Percentiles rank a stretch among this genome's conserved stretches.
These are phyloP conservation scores for Peromyscus eremicus DNA, from an alignment of 2,797 vertebrate genomes.

Conservation along the genomic window DNA sequence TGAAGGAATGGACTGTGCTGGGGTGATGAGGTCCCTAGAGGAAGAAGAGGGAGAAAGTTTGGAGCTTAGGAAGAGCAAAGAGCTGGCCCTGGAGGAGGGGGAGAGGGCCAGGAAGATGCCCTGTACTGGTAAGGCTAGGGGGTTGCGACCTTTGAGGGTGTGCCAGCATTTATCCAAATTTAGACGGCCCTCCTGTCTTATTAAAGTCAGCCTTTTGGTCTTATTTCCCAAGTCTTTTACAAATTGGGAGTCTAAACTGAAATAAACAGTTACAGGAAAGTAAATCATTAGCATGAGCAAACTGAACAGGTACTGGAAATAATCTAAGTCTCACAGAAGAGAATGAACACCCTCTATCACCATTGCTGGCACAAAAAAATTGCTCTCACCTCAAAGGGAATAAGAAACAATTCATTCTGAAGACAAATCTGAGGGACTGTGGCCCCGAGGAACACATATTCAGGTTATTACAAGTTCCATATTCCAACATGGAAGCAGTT, in stretches of 20 bases:
- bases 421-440: background rate
- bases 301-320: background rate
- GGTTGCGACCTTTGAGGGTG: background rate
- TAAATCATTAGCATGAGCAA: background rate
- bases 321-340: background rate
- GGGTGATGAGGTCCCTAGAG: background rate
- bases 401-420: background rate
- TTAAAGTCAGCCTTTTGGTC: background rate
- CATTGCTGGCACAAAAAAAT: no score
- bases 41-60: background rate
- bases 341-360: no score
- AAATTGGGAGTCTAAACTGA: background rate
- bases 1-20: background rate
- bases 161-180: background rate
- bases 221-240: background rate
- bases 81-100: background rate
- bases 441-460: background rate
- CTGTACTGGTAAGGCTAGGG: background rate
- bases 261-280: conserved; percentile 45
- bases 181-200: background rate
- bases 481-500: background rate
- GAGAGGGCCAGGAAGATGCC: background rate
- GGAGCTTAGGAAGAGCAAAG: background rate
- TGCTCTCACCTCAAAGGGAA: background rate
- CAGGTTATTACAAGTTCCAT: background rate